A percentile compares a stretch with the other conserved stretches of the same genome.
These are phyloP conservation scores for Mormyrus proboscirostris DNA, from an alignment of 2,797 vertebrate species.

Conservation along the genomic window DNA sequence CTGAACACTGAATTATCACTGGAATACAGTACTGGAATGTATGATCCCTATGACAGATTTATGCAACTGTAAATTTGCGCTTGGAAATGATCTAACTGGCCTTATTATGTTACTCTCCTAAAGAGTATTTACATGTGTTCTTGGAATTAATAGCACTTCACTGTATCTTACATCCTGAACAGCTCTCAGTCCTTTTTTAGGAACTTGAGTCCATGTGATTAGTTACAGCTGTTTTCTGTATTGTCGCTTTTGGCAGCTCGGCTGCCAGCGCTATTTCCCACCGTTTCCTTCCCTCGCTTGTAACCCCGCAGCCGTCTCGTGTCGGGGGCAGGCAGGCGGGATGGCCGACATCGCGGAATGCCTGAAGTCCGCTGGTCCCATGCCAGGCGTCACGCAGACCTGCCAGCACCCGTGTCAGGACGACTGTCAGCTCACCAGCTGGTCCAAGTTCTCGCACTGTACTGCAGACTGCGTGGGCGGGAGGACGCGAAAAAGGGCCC, in stretches of 20 bases:
- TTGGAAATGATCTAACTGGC: not conserved
- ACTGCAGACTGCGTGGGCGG: conserved; percentile 89
- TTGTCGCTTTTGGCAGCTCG: not conserved
- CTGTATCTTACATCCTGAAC: not conserved
- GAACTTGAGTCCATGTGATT: not conserved
- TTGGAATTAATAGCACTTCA: not conserved
- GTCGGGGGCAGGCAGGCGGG: conserved; percentile 88
- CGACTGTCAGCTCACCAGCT: conserved; percentile 92
- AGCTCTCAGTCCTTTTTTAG: not conserved
- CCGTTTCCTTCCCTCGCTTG: not conserved
- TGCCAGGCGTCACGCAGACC: conserved; percentile 79
- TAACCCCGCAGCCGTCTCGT: conserved; percentile 79
- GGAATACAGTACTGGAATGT: not conserved
- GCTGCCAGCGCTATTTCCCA: not conserved
- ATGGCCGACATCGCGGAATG: conserved; percentile 79
- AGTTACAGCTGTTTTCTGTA: not conserved
- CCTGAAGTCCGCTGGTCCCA: conserved; percentile 69
- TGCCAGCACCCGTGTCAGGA: conserved; percentile 96
- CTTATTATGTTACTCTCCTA: not conserved
- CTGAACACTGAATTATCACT: not conserved
- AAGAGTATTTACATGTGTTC: not conserved
- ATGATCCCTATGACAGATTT: not conserved
- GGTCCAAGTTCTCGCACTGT: conserved; percentile 96
- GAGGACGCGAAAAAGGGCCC: conserved; percentile 81
- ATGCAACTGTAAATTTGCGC: not conserved